Percentiles rank a stretch among this genome's conserved stretches.
Conservation (phyloP, 1,140 invertebrate genomes). For the Periplaneta americana region DNA sequence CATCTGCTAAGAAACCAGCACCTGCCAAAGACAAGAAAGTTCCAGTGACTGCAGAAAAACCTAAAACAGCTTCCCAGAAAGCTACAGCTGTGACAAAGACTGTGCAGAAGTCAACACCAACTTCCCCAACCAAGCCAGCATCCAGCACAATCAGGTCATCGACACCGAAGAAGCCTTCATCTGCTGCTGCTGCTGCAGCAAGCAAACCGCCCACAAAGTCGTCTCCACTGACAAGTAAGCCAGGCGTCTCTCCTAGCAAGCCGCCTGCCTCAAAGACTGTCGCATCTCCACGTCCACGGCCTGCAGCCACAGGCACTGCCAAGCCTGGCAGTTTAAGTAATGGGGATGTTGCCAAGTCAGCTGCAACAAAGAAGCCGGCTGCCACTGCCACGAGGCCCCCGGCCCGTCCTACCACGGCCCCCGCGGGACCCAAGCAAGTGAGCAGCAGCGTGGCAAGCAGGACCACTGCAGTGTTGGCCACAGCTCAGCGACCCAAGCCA, state of each 20-base stretch:
- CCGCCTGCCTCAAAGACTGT: not conserved
- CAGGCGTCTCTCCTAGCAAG: not conserved
- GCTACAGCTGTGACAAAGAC: slow-evolving; percentile 15
- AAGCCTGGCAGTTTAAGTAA: not conserved
- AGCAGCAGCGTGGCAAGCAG: slow-evolving; percentile 33
- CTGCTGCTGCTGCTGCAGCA: not conserved
- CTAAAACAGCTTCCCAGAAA: slow-evolving; percentile 26
- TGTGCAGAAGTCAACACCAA: slow-evolving; percentile 13
- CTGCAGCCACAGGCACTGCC: slow-evolving; percentile 7
- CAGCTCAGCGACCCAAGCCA: not conserved
- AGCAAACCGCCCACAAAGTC: not conserved
- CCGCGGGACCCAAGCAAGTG: slow-evolving; percentile 39
- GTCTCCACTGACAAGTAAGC: not conserved
- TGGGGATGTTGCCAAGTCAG: slow-evolving; percentile 8
- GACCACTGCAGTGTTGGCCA: slow-evolving; percentile 1
- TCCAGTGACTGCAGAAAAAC: slow-evolving; percentile 22
- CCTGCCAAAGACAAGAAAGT: slow-evolving; percentile 26
- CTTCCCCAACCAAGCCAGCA: slow-evolving; percentile 23
- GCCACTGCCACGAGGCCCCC: slow-evolving; percentile 16
- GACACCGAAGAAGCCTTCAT: slow-evolving; percentile 4
- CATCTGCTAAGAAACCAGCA: slow-evolving; percentile 21
- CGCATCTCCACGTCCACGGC: not conserved
- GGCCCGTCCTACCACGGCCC: slow-evolving; percentile 14
- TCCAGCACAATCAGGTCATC: slow-evolving; percentile 13
- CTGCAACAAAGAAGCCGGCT: slow-evolving; percentile 31